These are phyloP conservation scores for Otolemur garnettii DNA, from an alignment of 2,113 vertebrate species.

Conservation along the genomic window DNA sequence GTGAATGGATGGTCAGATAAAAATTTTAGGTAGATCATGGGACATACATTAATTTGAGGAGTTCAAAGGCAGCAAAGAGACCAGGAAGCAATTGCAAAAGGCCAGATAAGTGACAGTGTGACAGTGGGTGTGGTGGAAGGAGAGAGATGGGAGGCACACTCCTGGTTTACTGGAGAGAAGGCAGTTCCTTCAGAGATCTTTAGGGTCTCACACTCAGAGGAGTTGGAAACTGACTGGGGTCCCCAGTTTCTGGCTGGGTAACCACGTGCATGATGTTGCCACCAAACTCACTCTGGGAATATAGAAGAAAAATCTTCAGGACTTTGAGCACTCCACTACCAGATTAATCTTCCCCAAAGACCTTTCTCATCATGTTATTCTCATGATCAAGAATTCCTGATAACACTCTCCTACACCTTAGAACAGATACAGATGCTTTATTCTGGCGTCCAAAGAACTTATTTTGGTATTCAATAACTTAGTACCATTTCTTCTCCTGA, in stretches of 20 bases:
- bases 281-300: not conserved
- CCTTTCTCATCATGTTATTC: not conserved
- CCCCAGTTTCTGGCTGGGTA: not conserved
- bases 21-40: not conserved
- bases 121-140: too few relatives aligned
- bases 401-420: not conserved
- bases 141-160: not conserved
- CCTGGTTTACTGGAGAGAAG: not conserved
- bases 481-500: not conserved
- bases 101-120: not conserved
- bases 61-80: not conserved
- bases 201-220: not conserved
- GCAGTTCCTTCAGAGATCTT: not conserved
- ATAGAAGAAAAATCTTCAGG: not conserved
- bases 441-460: slow-evolving; percentile 17
- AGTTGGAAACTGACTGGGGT: not conserved
- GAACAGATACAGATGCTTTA: not conserved
- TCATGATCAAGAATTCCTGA: not conserved
- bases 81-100: not conserved
- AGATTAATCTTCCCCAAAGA: not conserved
- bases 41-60: not conserved
- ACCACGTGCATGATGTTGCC: not conserved
- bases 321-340: not conserved
- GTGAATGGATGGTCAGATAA: not conserved
- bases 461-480: not conserved